A percentile compares a stretch with the other conserved stretches of the same genome.
Conservation (phyloP, 2,113 vertebrate genomes). For the Xiphophorus couchianus region DNA sequence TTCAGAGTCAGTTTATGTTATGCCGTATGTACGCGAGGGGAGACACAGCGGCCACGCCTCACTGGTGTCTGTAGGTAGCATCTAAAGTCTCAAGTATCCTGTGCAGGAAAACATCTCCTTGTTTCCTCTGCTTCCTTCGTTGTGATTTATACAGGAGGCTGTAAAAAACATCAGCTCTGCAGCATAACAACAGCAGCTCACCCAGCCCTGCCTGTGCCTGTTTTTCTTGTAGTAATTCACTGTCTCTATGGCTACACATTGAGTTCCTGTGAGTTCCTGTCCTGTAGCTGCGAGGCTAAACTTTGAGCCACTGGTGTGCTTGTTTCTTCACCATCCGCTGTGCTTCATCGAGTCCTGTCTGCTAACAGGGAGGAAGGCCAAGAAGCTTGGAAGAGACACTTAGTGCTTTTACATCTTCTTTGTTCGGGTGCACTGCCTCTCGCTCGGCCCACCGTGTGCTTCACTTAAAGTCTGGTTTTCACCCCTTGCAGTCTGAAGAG, state of each 20-base stretch:
- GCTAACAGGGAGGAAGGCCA: conserved; percentile 55
- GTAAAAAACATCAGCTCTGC: conserved; percentile 51
- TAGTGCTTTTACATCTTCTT: conserved; percentile 56
- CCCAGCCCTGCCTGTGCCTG: conserved; percentile 41
- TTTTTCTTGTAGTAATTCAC: conserved; percentile 38
- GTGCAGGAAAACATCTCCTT: conserved; percentile 57
- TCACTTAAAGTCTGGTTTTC: conserved; percentile 40
- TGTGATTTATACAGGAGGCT: conserved; percentile 49
- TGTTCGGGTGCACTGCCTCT: conserved; percentile 46
- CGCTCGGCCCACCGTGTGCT: conserved; percentile 41
- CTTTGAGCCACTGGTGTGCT: conserved; percentile 55
- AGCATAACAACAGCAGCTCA: conserved; percentile 39
- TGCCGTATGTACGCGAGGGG: conserved; percentile 26
- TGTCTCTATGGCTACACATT: conserved; percentile 54
- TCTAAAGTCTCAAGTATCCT: conserved; percentile 72
- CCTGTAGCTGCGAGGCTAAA: conserved; percentile 28
- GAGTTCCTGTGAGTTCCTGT: conserved; percentile 60
- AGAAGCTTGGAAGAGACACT: conserved; percentile 67
- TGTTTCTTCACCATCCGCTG: conserved; percentile 45
- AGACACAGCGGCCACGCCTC: conserved; percentile 45
- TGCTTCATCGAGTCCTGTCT: conserved; percentile 54
- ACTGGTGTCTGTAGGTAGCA: conserved; percentile 72
- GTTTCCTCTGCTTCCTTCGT: conserved; percentile 48
- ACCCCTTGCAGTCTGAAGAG: conserved; percentile 43
- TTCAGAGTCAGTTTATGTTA: conserved; percentile 51